Conservation (phyloP, 2,113 vertebrate genomes). For the Eptesicus fuscus region DNA sequence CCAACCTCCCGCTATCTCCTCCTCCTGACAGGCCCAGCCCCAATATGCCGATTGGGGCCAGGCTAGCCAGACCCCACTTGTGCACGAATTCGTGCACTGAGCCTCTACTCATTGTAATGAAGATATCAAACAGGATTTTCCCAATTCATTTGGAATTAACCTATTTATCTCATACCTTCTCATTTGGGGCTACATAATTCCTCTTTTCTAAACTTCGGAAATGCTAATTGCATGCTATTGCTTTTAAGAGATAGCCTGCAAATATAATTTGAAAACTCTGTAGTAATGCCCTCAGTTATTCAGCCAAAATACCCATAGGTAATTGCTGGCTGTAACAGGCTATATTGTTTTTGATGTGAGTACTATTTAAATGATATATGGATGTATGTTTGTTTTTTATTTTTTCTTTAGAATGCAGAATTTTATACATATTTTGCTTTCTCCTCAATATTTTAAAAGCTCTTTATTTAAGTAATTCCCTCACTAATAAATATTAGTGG, state of each 20-base stretch:
- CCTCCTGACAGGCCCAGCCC: too few species aligned
- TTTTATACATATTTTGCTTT: not conserved
- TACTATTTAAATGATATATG: not conserved
- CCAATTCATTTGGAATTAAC: not conserved
- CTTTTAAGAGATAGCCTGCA: not conserved
- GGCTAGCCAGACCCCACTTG: too few species aligned
- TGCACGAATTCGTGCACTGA: too few species aligned
- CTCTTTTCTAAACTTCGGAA: not conserved
- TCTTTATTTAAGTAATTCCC: not conserved
- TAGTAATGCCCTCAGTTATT: not conserved
- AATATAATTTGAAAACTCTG: not conserved
- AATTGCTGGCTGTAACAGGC: fast-evolving
- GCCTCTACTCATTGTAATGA: not conserved
- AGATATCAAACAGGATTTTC: not conserved
- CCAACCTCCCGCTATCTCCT: too few species aligned
- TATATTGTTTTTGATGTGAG: not conserved
- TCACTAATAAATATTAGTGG: not conserved
- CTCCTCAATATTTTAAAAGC: not conserved
- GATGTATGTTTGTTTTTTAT: not conserved
- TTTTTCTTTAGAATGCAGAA: not conserved
- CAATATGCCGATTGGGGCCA: too few species aligned
- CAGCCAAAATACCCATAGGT: not conserved
- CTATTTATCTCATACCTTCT: not conserved
- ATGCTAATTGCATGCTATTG: not conserved
- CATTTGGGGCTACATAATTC: not conserved